Percentiles rank a stretch among this genome's conserved stretches.
Conservation (phyloP, 2,888 invertebrate species). For the Parapristionchus giblindavisi region DNA sequence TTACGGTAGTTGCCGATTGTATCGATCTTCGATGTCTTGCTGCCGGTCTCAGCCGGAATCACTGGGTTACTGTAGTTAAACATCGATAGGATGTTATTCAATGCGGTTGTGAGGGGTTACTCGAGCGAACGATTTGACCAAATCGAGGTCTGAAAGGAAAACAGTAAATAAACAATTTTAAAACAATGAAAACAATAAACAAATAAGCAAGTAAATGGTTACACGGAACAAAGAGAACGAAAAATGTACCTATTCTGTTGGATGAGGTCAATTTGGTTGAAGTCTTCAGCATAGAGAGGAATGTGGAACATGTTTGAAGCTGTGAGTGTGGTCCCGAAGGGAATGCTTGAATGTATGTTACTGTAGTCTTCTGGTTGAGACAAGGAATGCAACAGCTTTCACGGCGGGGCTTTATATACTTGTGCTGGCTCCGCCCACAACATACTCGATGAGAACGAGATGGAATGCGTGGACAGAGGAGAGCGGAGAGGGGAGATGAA, state of each 20-base stretch:
- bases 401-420: conserved; percentile 18
- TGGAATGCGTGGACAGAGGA: background rate
- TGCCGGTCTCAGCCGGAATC: too few relatives aligned
- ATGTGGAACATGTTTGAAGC: conserved; percentile 34
- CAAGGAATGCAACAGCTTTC: conserved; percentile 1
- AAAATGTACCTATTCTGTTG: conserved; percentile 28
- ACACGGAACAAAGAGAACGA: background rate
- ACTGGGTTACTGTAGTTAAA: too few relatives aligned
- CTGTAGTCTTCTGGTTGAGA: conserved; percentile 21
- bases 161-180: background rate
- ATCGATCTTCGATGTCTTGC: too few relatives aligned
- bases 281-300: conserved; percentile 35
- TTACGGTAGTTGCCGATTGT: too few relatives aligned
- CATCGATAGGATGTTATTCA: too few relatives aligned
- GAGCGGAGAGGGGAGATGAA: background rate
- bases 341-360: background rate
- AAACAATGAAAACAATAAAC: conserved; percentile 12
- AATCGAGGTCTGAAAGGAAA: conserved; percentile 28
- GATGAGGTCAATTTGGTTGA: conserved; percentile 4
- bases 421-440: conserved; percentile 7
- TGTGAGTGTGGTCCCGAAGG: conserved; percentile 12
- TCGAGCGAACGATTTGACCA: too few relatives aligned
- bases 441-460: background rate
- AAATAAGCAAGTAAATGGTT: background rate
- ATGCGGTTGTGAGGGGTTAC: too few relatives aligned